phyloP scores from a whole-genome alignment of 2,888 invertebrate genomes.

The Monopis laevigella region DNA sequence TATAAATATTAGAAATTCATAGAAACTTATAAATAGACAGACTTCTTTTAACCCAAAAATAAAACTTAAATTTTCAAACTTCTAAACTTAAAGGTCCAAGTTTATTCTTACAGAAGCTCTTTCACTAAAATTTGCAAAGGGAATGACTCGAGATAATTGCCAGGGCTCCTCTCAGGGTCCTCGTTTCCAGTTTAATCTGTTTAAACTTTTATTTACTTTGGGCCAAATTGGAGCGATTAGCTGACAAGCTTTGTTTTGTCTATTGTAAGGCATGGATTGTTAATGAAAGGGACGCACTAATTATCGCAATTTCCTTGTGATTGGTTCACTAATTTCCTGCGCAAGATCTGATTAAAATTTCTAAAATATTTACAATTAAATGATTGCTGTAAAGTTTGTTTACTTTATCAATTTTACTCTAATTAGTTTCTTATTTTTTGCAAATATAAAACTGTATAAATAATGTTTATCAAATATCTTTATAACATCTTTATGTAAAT shows the following conservation, averaged over 20 bases:
- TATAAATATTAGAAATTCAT: too few relatives aligned
- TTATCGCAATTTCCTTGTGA: neutral
- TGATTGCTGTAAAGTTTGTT: neutral
- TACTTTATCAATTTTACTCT: neutral
- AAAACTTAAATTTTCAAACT: too few relatives aligned
- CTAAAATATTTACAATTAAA: neutral
- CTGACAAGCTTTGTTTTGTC: constrained; percentile 34
- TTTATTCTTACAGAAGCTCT: constrained; percentile 10
- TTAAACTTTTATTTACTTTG: constrained; percentile 61
- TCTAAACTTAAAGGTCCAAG: neutral
- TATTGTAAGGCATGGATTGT: constrained; percentile 1
- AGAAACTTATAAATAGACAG: too few relatives aligned
- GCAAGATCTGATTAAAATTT: neutral
- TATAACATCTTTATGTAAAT: too few relatives aligned
- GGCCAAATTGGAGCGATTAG: constrained; percentile 53
- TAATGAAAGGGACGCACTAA: constrained; percentile 5
- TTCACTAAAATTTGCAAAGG: constrained; percentile 50
- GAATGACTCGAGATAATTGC: constrained; percentile 63
- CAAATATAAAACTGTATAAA: too few relatives aligned
- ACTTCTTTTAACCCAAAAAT: too few relatives aligned
- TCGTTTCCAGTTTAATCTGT: constrained; percentile 60
- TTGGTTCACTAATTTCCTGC: constrained; percentile 1
- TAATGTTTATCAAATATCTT: too few relatives aligned
- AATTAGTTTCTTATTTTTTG: too few relatives aligned
- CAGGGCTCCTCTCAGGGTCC: constrained; percentile 30